Base-by-base conservation (phyloP, 2,888 invertebrate genomes). In the Lamproptera curius region DNA sequence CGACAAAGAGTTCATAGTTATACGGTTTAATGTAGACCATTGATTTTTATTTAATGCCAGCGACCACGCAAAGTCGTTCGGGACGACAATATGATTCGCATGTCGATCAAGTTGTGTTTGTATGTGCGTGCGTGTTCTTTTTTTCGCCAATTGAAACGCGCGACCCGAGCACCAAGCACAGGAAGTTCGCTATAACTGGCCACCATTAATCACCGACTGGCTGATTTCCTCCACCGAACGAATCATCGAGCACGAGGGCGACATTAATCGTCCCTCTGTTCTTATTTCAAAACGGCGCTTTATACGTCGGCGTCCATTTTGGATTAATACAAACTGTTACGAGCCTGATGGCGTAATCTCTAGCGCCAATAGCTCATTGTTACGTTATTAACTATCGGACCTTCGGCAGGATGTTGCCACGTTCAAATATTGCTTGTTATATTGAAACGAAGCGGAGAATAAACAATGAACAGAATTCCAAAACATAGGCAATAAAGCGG, bases 391-490 rank as follows among this genome's bases (percentile, higher is more conserved):
- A 39, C 38, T 54, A 46, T 50, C 42, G 45, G 70, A 76, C 70
- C 67, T 72, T 73, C 76, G 72, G 71, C 76, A 76, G 75, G 73
- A 73, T 72, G 70, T 54, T 53, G 49, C 46, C 65, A 63, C 59
- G 63, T 60, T 67, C 63, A 66, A 58, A 51, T 55, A 55, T 69
- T 58, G 55, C 70, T 74, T 76, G 65, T 67, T 65, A 67, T 74
- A 77, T 77, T 77, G 71, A 76, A 81, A 78, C 76, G 72, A 77
- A 73, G 66, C 69, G 70, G 67, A 67, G 67, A 67, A 66, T 76
- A 77, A 80, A 81, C 83, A 83, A 83, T 81, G 81, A 77, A 71
- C 73, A 81, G 73, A 76, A 82, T 82, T 82, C 75, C 78, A 67
- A 82, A 83, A 82, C 79, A 76, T 68, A 70, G 58, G 76, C 74